Conservation (phyloP, 2,888 invertebrate species). For the Ophioninae sp. region DNA sequence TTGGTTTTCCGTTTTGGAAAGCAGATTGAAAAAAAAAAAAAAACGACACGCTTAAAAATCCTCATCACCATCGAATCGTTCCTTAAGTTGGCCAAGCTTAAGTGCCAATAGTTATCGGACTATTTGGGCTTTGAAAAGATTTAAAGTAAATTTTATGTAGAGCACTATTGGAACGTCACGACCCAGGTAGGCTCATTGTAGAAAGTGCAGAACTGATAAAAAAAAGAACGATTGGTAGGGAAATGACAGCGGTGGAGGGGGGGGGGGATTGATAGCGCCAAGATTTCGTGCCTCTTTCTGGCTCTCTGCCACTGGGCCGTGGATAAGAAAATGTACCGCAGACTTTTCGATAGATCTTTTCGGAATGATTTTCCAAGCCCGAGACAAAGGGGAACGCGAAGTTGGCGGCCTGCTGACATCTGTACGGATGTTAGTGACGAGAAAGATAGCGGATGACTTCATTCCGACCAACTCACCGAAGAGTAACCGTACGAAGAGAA, state of each 20-base stretch:
- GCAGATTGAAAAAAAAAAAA: too few species aligned
- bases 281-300: constrained; percentile 35
- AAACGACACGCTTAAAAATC: too few species aligned
- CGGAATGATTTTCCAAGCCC: constrained; percentile 27
- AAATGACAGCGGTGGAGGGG: too few species aligned
- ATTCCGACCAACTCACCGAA: constrained; percentile 21
- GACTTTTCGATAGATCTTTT: constrained; percentile 24
- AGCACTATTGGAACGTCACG: neutral
- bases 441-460: constrained; percentile 1
- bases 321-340: constrained; percentile 2
- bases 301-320: constrained; percentile 5
- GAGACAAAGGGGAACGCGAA: constrained; percentile 32
- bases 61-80: too few species aligned
- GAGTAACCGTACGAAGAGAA: neutral
- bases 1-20: too few species aligned
- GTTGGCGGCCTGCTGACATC: neutral
- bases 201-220: too few species aligned
- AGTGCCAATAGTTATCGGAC: too few species aligned
- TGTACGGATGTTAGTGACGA: constrained; percentile 2
- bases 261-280: neutral
- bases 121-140: too few species aligned
- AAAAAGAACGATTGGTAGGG: too few species aligned
- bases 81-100: too few species aligned
- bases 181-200: too few species aligned
- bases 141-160: neutral